Evolutionary conservation across 2,888 invertebrate genomes (phyloP), one percentile per base, ranked within the genome.

Genomic region (Phortica okadai): DNA sequence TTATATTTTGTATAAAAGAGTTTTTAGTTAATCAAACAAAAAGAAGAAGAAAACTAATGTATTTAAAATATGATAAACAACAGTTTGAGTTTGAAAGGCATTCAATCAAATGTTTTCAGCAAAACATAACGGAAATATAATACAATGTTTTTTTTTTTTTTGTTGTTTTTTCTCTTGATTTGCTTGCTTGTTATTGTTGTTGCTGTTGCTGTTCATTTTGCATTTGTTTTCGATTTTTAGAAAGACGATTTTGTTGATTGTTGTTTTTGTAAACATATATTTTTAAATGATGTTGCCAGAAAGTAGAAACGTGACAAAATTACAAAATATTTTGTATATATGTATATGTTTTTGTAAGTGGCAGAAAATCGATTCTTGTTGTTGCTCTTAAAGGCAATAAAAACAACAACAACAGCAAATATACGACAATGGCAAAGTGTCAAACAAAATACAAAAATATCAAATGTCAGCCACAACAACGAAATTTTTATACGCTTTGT

Each of bases 301-400:
- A 86, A 83, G 85, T 82, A 80, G 81, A 82, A 83, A 86, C 85
- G 87, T 85, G 85, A 87, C 86, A 82, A 86, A 86, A 86, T 83
- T 86, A 82, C 83, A 84, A 85, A 50, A 84, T 86, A 86, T 86
- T 83, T 79, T 77, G 81, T 84, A 82, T 83, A 45, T 45, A 8
- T 45, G 84, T 83, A 45, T 45, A 8, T 45, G 84, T 85, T 82
- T 77, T 80, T 80, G 83, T 45, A 6, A 45, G 45, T 50, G 50
- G 3, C 50, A 84, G 80, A 81, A 80, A 79, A 84, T 84, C 80
- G 86, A 83, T 80, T 79, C 83, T 79, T 50, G 14, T 50, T 50
- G 8, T 50, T 50, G 14, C 14, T 50, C 14, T 50, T 11, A 6
- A 50, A 50, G 14, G 50, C 50, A 50, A 50, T 50, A 50, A 14